Percentiles rank a stretch among this genome's conserved stretches.
These are phyloP conservation scores for Trissonchulus latispiculum DNA, from an alignment of 2,888 invertebrate species.

Conservation along the genomic window DNA sequence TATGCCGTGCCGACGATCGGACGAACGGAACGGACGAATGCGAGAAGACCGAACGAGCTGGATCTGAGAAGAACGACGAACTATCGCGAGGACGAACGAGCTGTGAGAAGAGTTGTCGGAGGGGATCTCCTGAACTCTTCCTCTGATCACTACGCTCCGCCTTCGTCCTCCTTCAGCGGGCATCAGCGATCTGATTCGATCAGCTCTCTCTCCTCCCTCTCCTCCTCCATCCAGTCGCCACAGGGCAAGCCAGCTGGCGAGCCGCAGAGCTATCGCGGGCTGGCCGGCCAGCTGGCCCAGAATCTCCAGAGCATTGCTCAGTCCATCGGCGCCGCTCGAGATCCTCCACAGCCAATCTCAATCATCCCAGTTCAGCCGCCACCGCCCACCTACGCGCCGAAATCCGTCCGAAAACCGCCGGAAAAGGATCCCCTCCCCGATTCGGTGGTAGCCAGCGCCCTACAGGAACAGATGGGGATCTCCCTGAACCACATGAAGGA, in stretches of 20 bases:
- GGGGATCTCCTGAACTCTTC: neutral
- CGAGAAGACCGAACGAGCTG: neutral
- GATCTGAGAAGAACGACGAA: neutral
- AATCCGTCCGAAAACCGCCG: too few species aligned
- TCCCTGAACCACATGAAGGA: neutral
- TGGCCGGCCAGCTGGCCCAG: neutral
- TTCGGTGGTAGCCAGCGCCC: neutral
- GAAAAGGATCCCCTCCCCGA: neutral
- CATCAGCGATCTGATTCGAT: neutral
- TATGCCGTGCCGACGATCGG: conserved; percentile 24
- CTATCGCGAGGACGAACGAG: neutral
- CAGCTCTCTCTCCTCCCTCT: neutral
- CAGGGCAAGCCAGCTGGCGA: neutral
- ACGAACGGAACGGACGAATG: neutral
- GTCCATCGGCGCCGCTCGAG: neutral
- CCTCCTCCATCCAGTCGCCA: neutral
- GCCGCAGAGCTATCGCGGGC: neutral
- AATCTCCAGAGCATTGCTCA: neutral
- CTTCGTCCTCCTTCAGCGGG: neutral
- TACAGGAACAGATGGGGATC: neutral
- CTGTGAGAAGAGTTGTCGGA: neutral
- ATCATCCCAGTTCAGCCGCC: neutral
- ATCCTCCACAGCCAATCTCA: neutral
- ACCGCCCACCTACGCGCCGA: neutral
- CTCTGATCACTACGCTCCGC: neutral